Evolutionary conservation across 2,113 vertebrate species (phyloP), one percentile per base, ranked within the genome.

Genomic region (Herpetotheres cachinnans): DNA sequence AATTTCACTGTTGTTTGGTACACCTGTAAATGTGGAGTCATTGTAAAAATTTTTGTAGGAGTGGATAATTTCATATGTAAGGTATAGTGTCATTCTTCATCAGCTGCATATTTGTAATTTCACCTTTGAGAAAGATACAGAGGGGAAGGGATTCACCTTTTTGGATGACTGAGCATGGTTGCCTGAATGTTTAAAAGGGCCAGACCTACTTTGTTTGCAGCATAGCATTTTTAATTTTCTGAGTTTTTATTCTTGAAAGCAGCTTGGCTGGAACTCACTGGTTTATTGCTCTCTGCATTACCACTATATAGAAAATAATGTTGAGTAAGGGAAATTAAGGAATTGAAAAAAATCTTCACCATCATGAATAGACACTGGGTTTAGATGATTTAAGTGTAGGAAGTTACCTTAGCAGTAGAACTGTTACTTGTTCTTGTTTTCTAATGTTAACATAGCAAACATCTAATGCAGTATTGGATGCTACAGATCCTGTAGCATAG

Each of bases 361-460:
- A 1, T 52, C 18, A 14, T 55, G 36, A 78, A 36, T 16, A 11
- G 3, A 12, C 0, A 0, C 3, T n/a, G 22, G 3, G 10, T 88
- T 86, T 67, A 73, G 59, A 11, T 66, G 12, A 30, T 82, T 8
- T 8, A 61, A 40, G 20, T 42, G 32, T 44, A 58, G 46, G 50
- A 56, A 83, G 16, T 54, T 25, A 36, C 27, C 27, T 44, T 78
- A 63, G 46, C 29, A 38, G 9, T 12, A 46, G 15, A 78, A 42
- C 10, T 63, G 5, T 44, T 71, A 6, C 30, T 49, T 66, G 11
- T 11, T 77, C 18, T 59, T 91, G 44, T 74, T 92, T 71, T 26
- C 47, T 55, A 1, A 4, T 20, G 4, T 30, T 16, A 73, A 17
- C 1, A 1, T 5, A 69, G 36, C 34, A 74, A 50, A 72, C 16